Evolutionary conservation across 2,113 vertebrate genomes (phyloP).

Genomic region (Spea multiplicata): DNA sequence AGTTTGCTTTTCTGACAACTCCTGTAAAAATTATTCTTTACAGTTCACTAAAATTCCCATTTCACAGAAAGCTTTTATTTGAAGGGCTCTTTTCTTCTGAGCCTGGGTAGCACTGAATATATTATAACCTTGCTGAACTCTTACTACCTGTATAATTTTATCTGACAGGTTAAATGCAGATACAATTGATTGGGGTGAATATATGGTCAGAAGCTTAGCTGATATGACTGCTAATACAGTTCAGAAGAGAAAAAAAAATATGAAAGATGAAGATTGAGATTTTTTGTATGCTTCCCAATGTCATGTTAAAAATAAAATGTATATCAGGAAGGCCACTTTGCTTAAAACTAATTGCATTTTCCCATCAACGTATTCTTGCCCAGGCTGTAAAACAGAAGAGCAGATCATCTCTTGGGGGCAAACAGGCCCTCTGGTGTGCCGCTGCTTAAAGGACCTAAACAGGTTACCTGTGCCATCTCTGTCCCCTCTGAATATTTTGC

Average conservation of each 20-base stretch:
- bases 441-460: too few relatives aligned
- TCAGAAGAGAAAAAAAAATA: conserved; percentile 63
- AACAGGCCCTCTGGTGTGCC: too few relatives aligned
- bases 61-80: conserved; percentile 32
- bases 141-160: conserved; percentile 67
- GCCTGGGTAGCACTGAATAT: conserved; percentile 54
- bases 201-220: conserved; percentile 65
- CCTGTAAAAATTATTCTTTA: background rate
- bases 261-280: conserved; percentile 63
- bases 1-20: background rate
- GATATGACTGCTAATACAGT: conserved; percentile 65
- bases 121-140: conserved; percentile 61
- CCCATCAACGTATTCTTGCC: background rate
- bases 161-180: conserved; percentile 68
- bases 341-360: conserved; percentile 40
- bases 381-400: too few relatives aligned
- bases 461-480: too few relatives aligned
- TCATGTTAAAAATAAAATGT: conserved; percentile 57
- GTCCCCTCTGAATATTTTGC: too few relatives aligned
- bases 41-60: conserved; percentile 1
- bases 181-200: conserved; percentile 68
- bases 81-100: conserved; percentile 51
- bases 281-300: conserved; percentile 63
- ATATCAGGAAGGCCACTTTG: conserved; percentile 58
- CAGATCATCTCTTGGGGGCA: too few relatives aligned